phyloP scores from a whole-genome alignment of 2,113 vertebrate species.

The Chlorodrepanis virens region DNA sequence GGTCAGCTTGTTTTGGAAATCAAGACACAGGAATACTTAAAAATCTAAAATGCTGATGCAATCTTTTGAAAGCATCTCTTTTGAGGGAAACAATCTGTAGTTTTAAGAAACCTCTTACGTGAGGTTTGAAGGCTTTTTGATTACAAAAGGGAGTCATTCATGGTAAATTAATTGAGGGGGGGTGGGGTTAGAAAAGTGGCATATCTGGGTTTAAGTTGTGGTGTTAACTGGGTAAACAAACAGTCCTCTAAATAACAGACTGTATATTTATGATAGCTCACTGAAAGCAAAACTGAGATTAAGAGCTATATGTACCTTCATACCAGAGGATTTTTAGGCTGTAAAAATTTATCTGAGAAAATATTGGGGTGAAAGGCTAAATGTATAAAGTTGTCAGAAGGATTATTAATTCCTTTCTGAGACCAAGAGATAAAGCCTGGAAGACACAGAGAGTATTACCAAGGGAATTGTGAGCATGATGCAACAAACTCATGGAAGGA shows the following conservation, averaged over 20 bases:
- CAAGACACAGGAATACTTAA: background rate
- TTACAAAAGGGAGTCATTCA: background rate
- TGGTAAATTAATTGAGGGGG: background rate
- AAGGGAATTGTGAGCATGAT: background rate
- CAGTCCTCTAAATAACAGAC: background rate
- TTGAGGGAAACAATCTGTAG: background rate
- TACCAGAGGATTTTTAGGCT: background rate
- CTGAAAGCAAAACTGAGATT: background rate
- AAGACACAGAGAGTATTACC: background rate
- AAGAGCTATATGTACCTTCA: background rate
- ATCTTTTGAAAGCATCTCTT: background rate
- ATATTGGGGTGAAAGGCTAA: slow-evolving; percentile 19
- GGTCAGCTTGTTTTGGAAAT: background rate
- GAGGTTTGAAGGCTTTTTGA: background rate
- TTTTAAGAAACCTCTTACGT: background rate
- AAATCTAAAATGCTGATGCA: background rate
- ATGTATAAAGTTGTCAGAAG: background rate
- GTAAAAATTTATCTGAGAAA: background rate
- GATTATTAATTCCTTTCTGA: slow-evolving; percentile 31
- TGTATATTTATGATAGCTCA: background rate
- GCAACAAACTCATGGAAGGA: background rate
- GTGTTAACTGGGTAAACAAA: background rate
- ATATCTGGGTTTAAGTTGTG: background rate
- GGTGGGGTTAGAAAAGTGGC: background rate
- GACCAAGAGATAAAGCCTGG: background rate